These are phyloP conservation scores for Drosophila tropicalis DNA, from an alignment of 1,140 invertebrate species.

Conservation along the genomic window DNA sequence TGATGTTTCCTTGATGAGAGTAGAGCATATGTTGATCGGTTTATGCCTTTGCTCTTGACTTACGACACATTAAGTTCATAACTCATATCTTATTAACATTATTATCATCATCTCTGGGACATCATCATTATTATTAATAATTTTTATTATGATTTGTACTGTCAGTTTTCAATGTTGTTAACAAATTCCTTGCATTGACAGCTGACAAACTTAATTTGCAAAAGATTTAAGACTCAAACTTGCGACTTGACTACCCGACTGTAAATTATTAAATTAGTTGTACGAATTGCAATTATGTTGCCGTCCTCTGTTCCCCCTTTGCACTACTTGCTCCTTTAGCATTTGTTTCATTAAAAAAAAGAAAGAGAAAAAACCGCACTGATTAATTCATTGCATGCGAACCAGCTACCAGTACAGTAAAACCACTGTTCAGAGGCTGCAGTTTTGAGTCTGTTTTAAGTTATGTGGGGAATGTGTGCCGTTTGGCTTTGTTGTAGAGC, in stretches of 20 bases:
- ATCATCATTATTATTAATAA: slow-evolving; percentile 66
- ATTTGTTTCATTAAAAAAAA: slow-evolving; percentile 38
- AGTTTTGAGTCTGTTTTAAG: slow-evolving; percentile 15
- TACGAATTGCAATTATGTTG: slow-evolving; percentile 73
- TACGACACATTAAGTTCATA: slow-evolving; percentile 60
- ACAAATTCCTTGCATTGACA: slow-evolving; percentile 77
- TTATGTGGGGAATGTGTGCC: slow-evolving; percentile 70
- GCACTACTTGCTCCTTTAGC: neutral
- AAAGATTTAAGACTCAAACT: slow-evolving; percentile 12
- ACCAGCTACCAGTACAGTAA: slow-evolving; percentile 54
- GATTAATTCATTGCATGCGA: slow-evolving; percentile 77
- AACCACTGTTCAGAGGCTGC: slow-evolving; percentile 26
- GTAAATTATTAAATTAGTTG: slow-evolving; percentile 80
- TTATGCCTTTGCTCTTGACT: neutral
- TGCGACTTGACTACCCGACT: slow-evolving; percentile 27
- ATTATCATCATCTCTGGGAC: neutral
- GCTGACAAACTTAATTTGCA: slow-evolving; percentile 81
- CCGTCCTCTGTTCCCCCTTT: neutral
- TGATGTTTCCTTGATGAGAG: neutral
- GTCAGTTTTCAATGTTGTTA: slow-evolving; percentile 77
- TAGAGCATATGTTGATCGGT: neutral
- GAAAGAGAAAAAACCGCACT: slow-evolving; percentile 39
- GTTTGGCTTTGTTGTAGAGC: slow-evolving; percentile 73
- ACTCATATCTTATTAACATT: slow-evolving; percentile 36
- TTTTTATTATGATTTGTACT: slow-evolving; percentile 73